Evolutionary conservation across 37 sponge, comb jelly and placozoan species (phyloP).

Genomic region (Mnemiopsis leidyi): DNA sequence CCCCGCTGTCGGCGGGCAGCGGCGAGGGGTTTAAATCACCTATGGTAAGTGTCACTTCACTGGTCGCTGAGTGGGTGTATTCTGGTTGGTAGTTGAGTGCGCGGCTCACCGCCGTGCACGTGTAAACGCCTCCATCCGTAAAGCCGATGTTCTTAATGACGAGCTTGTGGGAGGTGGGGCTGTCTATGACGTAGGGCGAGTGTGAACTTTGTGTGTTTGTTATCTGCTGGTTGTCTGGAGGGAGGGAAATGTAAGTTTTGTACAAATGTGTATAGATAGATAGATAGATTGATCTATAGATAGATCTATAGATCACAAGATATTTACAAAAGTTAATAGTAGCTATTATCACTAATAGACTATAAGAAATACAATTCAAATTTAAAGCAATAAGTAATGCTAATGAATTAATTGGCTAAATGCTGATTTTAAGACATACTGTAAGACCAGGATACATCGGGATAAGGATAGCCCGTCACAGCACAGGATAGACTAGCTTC

Average conservation of each 20-base stretch:
- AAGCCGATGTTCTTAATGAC: conserved; percentile 30
- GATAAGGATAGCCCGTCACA: conserved; percentile 49
- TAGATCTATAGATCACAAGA: no score
- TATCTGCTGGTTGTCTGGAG: conserved; percentile 15
- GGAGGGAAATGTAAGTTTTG: no score
- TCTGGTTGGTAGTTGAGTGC: neutral
- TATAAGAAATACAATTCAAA: no score
- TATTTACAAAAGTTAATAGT: no score
- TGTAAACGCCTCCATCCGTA: conserved; percentile 54
- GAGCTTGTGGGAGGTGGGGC: conserved; percentile 5
- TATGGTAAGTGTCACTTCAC: conserved; percentile 43
- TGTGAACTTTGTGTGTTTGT: neutral
- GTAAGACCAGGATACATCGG: conserved; percentile 46
- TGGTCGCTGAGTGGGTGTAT: neutral
- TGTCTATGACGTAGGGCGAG: conserved; percentile 56
- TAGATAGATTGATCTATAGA: no score
- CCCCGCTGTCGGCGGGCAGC: neutral
- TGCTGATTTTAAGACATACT: conserved; percentile 15
- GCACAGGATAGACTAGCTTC: conserved; percentile 17
- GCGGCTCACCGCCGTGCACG: conserved; percentile 22
- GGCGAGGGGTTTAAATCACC: conserved; percentile 1
- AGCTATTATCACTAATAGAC: no score
- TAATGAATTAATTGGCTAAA: no score
- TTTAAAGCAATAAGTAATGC: no score
- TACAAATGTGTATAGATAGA: no score